Percentiles rank a stretch among this genome's conserved stretches.
These are phyloP conservation scores for Rana temporaria DNA, from an alignment of 2,113 vertebrate genomes.

Conservation along the genomic window DNA sequence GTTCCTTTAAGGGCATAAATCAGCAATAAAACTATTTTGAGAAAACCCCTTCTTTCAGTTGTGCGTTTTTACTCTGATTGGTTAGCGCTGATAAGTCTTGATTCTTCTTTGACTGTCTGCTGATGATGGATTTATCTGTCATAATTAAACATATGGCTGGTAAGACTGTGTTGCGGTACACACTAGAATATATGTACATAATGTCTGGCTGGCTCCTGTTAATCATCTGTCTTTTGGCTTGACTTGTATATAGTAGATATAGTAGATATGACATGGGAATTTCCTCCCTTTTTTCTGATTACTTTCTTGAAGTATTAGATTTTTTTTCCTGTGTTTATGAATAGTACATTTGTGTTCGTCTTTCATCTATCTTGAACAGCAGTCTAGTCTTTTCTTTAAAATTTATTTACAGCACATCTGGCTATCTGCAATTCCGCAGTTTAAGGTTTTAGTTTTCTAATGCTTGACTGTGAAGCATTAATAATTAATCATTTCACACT, in stretches of 20 bases:
- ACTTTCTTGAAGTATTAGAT: not conserved
- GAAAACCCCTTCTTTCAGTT: too few relatives aligned
- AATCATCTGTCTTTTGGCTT: too few relatives aligned
- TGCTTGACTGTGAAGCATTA: too few relatives aligned
- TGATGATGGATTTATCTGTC: constrained; percentile 6
- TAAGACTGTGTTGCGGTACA: not conserved
- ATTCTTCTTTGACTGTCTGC: too few relatives aligned
- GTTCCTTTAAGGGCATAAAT: too few relatives aligned
- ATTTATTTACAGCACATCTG: constrained; percentile 11
- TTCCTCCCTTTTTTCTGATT: not conserved
- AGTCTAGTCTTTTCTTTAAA: not conserved
- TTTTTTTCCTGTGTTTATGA: constrained; percentile 6
- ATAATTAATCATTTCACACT: too few relatives aligned
- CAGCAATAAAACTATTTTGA: too few relatives aligned
- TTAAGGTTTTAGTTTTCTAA: too few relatives aligned
- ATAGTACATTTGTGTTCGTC: constrained; percentile 4
- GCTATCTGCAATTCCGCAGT: not conserved
- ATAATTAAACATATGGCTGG: constrained; percentile 5
- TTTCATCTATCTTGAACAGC: constrained; percentile 6
- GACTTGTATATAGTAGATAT: too few relatives aligned
- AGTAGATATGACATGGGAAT: not conserved
- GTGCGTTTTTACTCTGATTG: too few relatives aligned
- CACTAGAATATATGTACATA: not conserved
- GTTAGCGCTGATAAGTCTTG: too few relatives aligned
- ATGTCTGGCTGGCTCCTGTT: not conserved